These are phyloP conservation scores for Neuroterus valhalla DNA, from an alignment of 1,140 invertebrate genomes.

Conservation along the genomic window DNA sequence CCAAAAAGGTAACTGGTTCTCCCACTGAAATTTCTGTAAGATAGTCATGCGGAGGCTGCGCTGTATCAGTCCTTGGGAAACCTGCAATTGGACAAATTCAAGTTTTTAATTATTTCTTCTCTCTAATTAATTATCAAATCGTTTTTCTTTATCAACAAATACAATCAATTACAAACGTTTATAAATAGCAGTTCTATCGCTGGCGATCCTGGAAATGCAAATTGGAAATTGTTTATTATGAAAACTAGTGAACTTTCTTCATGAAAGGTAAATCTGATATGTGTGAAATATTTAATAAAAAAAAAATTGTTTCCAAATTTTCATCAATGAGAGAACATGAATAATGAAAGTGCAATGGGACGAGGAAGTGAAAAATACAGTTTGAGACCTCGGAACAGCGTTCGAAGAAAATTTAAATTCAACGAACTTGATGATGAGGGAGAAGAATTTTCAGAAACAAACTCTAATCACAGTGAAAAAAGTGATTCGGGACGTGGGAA, in stretches of 20 bases:
- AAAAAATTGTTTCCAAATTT: constrained; percentile 17
- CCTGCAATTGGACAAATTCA: constrained; percentile 13
- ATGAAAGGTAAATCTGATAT: too few species aligned
- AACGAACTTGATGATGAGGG: constrained; percentile 6
- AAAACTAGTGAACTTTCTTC: too few species aligned
- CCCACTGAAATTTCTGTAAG: constrained; percentile 38
- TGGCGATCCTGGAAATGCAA: not conserved
- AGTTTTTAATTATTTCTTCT: constrained; percentile 22
- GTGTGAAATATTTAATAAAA: constrained; percentile 1
- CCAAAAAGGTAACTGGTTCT: constrained; percentile 36
- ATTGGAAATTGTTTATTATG: too few species aligned
- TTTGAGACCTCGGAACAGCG: constrained; percentile 27
- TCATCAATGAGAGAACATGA: not conserved
- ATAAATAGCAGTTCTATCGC: not conserved
- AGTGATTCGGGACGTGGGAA: constrained; percentile 37
- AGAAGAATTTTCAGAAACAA: constrained; percentile 17
- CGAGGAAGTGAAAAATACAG: constrained; percentile 33
- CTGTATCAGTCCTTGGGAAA: constrained; percentile 32
- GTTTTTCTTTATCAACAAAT: constrained; percentile 3
- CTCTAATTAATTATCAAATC: not conserved
- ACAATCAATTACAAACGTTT: not conserved
- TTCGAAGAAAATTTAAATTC: constrained; percentile 16
- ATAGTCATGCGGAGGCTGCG: constrained; percentile 36
- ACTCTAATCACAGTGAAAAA: constrained; percentile 10
- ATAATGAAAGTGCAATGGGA: constrained; percentile 7